Evolutionary conservation across 2,113 vertebrate genomes (phyloP).

Genomic region (Pomatorhinus ruficollis): DNA sequence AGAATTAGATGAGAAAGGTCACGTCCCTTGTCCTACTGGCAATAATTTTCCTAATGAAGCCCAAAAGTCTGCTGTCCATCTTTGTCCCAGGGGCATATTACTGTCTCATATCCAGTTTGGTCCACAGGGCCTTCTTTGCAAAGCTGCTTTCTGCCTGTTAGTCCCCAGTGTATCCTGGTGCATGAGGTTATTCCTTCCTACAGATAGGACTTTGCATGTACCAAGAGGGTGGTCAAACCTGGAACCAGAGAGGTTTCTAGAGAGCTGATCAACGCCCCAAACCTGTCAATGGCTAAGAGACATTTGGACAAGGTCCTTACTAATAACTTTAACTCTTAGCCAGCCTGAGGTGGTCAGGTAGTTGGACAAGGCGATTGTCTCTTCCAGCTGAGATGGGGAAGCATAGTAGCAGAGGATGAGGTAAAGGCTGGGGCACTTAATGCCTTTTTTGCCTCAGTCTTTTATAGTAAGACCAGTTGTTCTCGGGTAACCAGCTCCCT

Average conservation of each 20-base stretch:
- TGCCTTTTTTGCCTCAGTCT: not conserved
- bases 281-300: not conserved
- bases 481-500: not conserved
- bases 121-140: not conserved
- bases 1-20: not conserved
- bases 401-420: not conserved
- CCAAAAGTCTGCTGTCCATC: not conserved
- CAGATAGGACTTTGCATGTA: not conserved
- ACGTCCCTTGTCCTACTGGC: not conserved
- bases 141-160: not conserved
- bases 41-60: not conserved
- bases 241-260: not conserved
- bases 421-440: not conserved
- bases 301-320: not conserved
- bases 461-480: not conserved
- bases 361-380: not conserved
- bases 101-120: not conserved
- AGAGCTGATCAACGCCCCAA: accelerated
- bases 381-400: not conserved
- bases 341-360: not conserved
- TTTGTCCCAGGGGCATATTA: not conserved
- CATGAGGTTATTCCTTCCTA: not conserved
- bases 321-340: not conserved
- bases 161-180: not conserved
- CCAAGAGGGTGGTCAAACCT: not conserved